A percentile compares a stretch with the other conserved stretches of the same genome.
These are phyloP conservation scores for Ligdia adustata DNA, from an alignment of 2,888 invertebrate genomes.

Conservation along the genomic window DNA sequence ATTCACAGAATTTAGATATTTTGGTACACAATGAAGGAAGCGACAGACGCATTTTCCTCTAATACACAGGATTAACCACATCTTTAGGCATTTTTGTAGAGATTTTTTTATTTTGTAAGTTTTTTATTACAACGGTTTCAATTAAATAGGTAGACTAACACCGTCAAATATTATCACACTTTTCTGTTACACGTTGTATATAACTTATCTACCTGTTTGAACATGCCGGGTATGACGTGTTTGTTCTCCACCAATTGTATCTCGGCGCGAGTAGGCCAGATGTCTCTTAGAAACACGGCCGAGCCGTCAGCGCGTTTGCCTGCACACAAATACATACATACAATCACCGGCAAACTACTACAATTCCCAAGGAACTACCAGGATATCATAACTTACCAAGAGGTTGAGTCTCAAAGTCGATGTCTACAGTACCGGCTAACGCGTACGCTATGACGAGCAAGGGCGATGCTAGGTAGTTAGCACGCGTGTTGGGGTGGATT, in stretches of 20 bases:
- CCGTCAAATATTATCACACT: too few species aligned
- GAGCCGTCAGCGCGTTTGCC: constrained; percentile 88
- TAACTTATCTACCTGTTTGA: constrained; percentile 95
- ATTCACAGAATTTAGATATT: too few species aligned
- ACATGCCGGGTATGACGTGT: constrained; percentile 98
- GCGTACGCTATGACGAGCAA: constrained; percentile 98
- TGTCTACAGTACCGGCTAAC: constrained; percentile 96
- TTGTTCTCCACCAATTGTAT: constrained; percentile 95
- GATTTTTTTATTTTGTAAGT: too few species aligned
- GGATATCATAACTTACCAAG: constrained; percentile 81
- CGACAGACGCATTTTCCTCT: too few species aligned
- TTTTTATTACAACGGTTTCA: too few species aligned
- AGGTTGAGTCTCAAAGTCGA: constrained; percentile 97
- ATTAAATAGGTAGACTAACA: too few species aligned
- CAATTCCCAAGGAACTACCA: not conserved
- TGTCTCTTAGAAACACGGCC: constrained; percentile 93
- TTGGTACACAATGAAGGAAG: too few species aligned
- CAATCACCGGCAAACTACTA: not conserved
- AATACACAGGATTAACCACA: too few species aligned
- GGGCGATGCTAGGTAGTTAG: constrained; percentile 99
- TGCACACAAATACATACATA: constrained; percentile 42
- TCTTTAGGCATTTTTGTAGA: too few species aligned
- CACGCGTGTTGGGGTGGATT: constrained; percentile 97
- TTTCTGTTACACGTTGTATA: too few species aligned
- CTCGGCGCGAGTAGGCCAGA: constrained; percentile 97